Conservation (phyloP, 2,113 vertebrate genomes). For the Conger conger region DNA sequence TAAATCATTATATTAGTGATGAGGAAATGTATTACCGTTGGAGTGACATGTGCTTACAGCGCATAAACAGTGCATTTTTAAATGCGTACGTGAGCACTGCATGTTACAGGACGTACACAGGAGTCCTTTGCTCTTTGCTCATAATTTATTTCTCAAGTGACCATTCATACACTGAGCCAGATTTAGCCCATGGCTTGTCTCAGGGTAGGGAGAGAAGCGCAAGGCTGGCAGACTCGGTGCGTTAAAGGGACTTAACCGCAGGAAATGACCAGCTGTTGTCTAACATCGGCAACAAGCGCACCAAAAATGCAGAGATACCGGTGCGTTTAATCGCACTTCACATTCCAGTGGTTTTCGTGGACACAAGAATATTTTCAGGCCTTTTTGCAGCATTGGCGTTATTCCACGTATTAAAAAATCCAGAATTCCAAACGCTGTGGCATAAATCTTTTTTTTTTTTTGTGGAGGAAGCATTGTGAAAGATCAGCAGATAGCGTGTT, state of each 20-base stretch:
- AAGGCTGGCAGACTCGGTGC: too few relatives aligned
- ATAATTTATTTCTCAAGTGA: background rate
- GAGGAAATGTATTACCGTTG: background rate
- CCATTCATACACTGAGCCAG: background rate
- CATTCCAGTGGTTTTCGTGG: background rate
- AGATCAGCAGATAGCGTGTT: background rate
- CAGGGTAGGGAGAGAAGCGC: background rate
- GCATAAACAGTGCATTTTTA: background rate
- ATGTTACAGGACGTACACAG: background rate
- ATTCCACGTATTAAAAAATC: background rate
- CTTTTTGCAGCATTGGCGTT: too few relatives aligned
- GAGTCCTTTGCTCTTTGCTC: background rate
- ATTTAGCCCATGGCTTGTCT: background rate
- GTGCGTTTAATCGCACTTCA: background rate
- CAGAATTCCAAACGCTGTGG: too few relatives aligned
- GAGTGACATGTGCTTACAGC: background rate
- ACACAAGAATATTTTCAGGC: too few relatives aligned
- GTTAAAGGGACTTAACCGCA: too few relatives aligned
- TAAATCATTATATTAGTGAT: background rate
- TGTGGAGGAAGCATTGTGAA: background rate
- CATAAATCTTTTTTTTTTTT: background rate
- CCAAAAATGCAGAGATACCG: too few relatives aligned
- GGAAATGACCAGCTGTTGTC: too few relatives aligned
- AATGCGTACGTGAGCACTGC: background rate
- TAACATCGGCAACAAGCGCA: too few relatives aligned